Base-by-base conservation (phyloP, 1,140 invertebrate species). In the Cotesia vestalis region DNA sequence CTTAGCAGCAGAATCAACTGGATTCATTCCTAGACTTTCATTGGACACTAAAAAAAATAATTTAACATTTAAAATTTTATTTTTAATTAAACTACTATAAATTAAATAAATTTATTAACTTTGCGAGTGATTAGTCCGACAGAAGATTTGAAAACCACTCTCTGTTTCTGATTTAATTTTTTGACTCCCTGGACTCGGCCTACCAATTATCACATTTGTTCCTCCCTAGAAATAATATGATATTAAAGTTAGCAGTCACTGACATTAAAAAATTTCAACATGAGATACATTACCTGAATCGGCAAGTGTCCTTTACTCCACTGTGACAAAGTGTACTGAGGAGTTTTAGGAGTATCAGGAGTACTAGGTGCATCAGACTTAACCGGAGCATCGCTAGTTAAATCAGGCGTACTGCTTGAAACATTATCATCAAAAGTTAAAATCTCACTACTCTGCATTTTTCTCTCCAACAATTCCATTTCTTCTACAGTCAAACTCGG, bases 271-370 rank as follows among this genome's bases (percentile, higher is more conserved):
- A 66, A 6, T 20, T 66, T 27, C 27, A 27, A 27, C 27, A 27
- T 27, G 2, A 27, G 27, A 0, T 27, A 27, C 27, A 27, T 27
- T 9, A 71, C 35, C 68, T 70, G 53, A 8, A 72, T 61, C 67
- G 73, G 17, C 11, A 88, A 66, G 11, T 85, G 82, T 57, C 87
- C 87, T 77, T 81, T 85, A 71, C 87, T 88, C 88, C 87, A 57
- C 68, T 66, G 57, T 40, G 40, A 2, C 35, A 34, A 3, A 20
- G 36, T n/a, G 0, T 20, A 2, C 17, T 35, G 69, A 76, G 38
- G 9, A 40, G 20, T 53, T 36, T 55, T n/a, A 38, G 9, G 4
- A 46, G 9, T 68, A 57, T 46, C 57, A 34, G 14, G 4, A 11
- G 51, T 5, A 67, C 35, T 36, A 3, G n/a, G 8, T 38, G n/a